These are phyloP conservation scores for Pardosa pseudoannulata DNA, from an alignment of 2,888 invertebrate genomes.

Conservation along the genomic window DNA sequence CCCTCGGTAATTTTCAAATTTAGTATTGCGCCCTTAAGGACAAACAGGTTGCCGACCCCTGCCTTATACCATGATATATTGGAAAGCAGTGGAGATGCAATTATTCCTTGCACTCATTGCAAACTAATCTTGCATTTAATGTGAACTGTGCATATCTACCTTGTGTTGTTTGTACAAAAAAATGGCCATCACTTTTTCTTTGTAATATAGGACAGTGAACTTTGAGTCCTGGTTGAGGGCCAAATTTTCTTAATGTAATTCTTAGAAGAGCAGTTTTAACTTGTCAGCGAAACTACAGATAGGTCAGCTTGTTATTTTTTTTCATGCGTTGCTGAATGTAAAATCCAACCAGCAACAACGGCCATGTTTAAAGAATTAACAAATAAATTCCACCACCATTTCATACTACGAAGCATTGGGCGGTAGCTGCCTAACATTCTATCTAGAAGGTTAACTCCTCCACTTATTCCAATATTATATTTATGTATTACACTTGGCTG, in stretches of 20 bases:
- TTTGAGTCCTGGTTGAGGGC: background rate
- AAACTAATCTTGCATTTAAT: too few species aligned
- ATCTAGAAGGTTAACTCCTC: constrained; percentile 19
- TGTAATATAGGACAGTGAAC: too few species aligned
- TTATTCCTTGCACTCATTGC: too few species aligned
- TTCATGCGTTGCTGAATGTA: background rate
- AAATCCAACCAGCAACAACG: background rate
- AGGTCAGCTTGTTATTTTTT: background rate
- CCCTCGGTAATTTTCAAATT: too few species aligned
- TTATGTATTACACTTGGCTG: constrained; percentile 8
- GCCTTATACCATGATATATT: too few species aligned
- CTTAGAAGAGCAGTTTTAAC: background rate
- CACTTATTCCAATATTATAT: constrained; percentile 3
- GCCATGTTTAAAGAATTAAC: constrained; percentile 3
- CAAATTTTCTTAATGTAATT: background rate
- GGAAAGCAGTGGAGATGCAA: too few species aligned
- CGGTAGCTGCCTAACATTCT: constrained; percentile 7
- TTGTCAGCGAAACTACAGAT: background rate
- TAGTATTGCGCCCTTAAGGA: too few species aligned
- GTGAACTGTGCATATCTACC: too few species aligned
- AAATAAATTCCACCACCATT: constrained; percentile 26
- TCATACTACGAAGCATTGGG: background rate
- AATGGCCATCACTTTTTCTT: too few species aligned
- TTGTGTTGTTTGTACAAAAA: too few species aligned
- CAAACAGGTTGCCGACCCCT: too few species aligned